A percentile compares a stretch with the other conserved stretches of the same genome.
Conservation (phyloP, 2,888 invertebrate species). For the Pristionchus exspectatus region DNA sequence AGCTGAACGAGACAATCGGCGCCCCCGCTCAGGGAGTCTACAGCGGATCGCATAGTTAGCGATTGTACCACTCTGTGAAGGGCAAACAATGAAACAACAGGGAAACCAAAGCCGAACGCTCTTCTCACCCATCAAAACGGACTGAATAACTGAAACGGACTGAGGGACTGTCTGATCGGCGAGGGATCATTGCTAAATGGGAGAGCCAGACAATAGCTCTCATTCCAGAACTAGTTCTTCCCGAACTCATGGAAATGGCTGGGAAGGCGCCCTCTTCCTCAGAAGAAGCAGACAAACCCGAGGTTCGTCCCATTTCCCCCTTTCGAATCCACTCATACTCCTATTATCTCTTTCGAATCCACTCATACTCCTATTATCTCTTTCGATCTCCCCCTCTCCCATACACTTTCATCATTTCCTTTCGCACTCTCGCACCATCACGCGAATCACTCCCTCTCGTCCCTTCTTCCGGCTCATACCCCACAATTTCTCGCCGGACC, state of each 20-base stretch:
- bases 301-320: background rate
- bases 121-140: background rate
- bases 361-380: background rate
- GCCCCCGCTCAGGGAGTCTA: background rate
- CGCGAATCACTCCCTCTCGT: background rate
- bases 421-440: background rate
- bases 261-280: constrained; percentile 38
- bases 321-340: background rate
- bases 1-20: background rate
- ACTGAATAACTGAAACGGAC: no score
- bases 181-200: background rate
- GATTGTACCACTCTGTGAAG: background rate
- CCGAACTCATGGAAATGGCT: constrained; percentile 55
- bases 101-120: background rate
- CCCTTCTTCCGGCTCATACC: background rate
- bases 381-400: background rate
- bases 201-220: background rate
- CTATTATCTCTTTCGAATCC: background rate
- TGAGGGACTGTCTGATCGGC: no score
- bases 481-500: background rate
- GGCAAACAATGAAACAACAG: background rate
- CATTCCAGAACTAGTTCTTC: constrained; percentile 53
- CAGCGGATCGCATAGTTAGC: background rate
- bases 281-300: background rate
- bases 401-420: background rate